Evolutionary conservation across 2,797 vertebrate genomes (phyloP).

Genomic region (Eidolon dupreanum): DNA sequence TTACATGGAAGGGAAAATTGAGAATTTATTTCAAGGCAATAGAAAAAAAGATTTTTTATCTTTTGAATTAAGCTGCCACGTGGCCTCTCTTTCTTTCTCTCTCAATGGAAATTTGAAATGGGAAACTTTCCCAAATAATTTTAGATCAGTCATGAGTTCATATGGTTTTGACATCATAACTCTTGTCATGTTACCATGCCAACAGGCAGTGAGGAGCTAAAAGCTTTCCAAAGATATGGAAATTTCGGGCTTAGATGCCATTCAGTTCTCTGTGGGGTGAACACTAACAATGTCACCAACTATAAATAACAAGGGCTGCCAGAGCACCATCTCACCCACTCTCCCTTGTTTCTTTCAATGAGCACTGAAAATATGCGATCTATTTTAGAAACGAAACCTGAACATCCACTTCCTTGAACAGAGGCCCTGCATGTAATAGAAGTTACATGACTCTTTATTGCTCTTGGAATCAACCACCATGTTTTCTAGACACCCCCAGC

Average conservation of each 20-base stretch:
- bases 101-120: slow-evolving; percentile 69
- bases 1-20: slow-evolving; percentile 43
- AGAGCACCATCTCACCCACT: background rate
- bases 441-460: background rate
- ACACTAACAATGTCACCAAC: slow-evolving; percentile 46
- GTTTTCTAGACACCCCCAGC: background rate
- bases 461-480: background rate
- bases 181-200: slow-evolving; percentile 78
- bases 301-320: slow-evolving; percentile 64
- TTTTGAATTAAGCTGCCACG: slow-evolving; percentile 58
- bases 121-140: slow-evolving; percentile 77
- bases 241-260: slow-evolving; percentile 64
- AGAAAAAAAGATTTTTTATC: background rate
- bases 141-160: slow-evolving; percentile 79
- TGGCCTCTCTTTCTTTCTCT: background rate
- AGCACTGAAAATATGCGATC: slow-evolving; percentile 50
- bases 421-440: background rate
- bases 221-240: slow-evolving; percentile 74
- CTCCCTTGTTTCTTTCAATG: slow-evolving; percentile 45
- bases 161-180: slow-evolving; percentile 77
- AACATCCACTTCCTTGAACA: slow-evolving; percentile 43
- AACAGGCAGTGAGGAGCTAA: slow-evolving; percentile 73
- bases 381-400: slow-evolving; percentile 65
- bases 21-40: slow-evolving; percentile 60
- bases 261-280: slow-evolving; percentile 45